phyloP scores from a whole-genome alignment of 2,888 invertebrate species.

The Blomia tropicalis region DNA sequence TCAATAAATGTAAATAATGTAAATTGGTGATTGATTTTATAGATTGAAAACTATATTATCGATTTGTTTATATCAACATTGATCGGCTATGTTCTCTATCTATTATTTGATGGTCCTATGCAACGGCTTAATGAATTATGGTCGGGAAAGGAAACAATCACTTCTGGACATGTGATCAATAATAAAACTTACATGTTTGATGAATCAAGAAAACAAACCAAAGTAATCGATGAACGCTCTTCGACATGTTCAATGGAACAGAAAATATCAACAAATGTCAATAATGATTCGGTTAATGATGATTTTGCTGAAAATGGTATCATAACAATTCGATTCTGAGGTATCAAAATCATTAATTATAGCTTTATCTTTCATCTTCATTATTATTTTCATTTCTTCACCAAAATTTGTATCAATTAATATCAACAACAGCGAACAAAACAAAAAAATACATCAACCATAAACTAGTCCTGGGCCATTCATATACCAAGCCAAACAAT shows the following conservation, averaged over 20 bases:
- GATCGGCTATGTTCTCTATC: neutral
- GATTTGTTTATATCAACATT: neutral
- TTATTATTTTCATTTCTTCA: neutral
- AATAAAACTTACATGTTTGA: slow-evolving; percentile 1
- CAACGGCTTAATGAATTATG: neutral
- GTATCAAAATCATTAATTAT: neutral
- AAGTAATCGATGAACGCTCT: neutral
- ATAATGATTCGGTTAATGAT: neutral
- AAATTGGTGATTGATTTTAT: neutral
- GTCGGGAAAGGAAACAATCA: neutral
- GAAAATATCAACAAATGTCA: neutral
- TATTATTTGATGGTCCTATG: neutral
- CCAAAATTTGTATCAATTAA: neutral
- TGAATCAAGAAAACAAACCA: neutral
- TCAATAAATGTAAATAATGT: neutral
- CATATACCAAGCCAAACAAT: too few relatives aligned
- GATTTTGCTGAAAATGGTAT: neutral
- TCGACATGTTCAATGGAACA: too few relatives aligned
- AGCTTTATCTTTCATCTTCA: too few relatives aligned
- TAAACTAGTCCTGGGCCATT: too few relatives aligned
- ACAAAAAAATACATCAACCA: too few relatives aligned
- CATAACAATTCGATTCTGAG: slow-evolving; percentile 3
- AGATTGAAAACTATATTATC: slow-evolving; percentile 9
- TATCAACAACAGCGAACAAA: too few relatives aligned
- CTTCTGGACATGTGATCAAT: neutral